phyloP scores from a whole-genome alignment of 1,140 invertebrate species.

The Brachystomella parvula region DNA sequence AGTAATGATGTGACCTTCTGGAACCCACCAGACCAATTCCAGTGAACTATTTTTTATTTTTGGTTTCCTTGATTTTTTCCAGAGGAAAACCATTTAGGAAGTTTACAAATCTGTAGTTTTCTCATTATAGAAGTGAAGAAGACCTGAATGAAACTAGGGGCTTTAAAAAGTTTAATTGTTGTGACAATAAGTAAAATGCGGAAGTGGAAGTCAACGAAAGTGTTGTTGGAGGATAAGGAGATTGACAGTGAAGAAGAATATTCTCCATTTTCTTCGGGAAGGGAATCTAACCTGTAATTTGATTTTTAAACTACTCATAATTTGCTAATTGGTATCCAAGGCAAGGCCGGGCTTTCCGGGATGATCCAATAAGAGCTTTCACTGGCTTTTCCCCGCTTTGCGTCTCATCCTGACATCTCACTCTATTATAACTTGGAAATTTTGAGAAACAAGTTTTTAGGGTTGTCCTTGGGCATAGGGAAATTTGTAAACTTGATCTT shows the following conservation, averaged over 20 bases:
- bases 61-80: too few species aligned
- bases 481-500: too few species aligned
- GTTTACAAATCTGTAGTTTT: too few species aligned
- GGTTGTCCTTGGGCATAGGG: too few species aligned
- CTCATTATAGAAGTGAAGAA: too few species aligned
- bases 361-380: too few species aligned
- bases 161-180: conserved; percentile 7
- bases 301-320: background rate
- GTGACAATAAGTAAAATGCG: conserved; percentile 23
- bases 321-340: too few species aligned
- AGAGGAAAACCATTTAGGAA: background rate
- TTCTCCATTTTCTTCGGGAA: background rate
- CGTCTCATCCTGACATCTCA: background rate
- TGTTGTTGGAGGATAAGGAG: conserved; percentile 10
- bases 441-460: too few species aligned
- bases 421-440: background rate
- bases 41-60: too few species aligned
- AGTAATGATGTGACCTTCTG: too few species aligned
- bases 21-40: too few species aligned
- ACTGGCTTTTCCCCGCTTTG: background rate
- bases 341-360: too few species aligned
- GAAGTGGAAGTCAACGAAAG: conserved; percentile 28
- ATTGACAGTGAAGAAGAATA: background rate
- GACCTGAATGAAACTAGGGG: conserved; percentile 1
- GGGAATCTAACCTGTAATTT: background rate